Evolutionary conservation across 2,113 vertebrate species (phyloP).

Genomic region (Scortum barcoo): DNA sequence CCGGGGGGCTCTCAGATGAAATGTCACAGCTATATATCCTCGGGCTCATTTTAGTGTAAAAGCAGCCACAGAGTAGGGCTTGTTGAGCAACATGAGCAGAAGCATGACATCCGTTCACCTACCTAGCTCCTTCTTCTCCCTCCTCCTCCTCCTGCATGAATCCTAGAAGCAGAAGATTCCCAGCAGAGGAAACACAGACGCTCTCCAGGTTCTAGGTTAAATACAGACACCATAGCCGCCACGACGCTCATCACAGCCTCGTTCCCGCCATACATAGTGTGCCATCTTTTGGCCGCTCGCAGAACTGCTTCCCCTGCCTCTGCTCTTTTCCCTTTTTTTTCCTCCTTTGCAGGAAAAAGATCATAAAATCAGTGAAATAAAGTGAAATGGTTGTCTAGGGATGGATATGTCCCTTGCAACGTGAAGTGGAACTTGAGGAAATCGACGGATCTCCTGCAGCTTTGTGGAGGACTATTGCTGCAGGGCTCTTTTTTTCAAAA

Average conservation of each 20-base stretch:
- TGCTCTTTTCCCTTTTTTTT: not conserved
- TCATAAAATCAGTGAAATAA: slow-evolving; percentile 80
- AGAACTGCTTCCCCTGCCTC: slow-evolving; percentile 57
- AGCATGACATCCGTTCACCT: slow-evolving; percentile 73
- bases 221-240: slow-evolving; percentile 73
- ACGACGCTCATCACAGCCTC: slow-evolving; percentile 31
- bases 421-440: slow-evolving; percentile 80
- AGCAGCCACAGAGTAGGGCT: slow-evolving; percentile 56
- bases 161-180: slow-evolving; percentile 75
- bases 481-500: slow-evolving; percentile 53
- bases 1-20: slow-evolving; percentile 51
- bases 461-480: slow-evolving; percentile 68
- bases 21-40: slow-evolving; percentile 74
- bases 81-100: slow-evolving; percentile 71
- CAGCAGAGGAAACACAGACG: slow-evolving; percentile 75
- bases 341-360: slow-evolving; percentile 60
- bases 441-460: slow-evolving; percentile 71
- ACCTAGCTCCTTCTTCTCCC: slow-evolving; percentile 64
- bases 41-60: slow-evolving; percentile 70
- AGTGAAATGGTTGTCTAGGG: slow-evolving; percentile 77
- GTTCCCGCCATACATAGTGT: slow-evolving; percentile 78
- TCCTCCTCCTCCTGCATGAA: slow-evolving; percentile 62
- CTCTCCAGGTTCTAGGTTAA: slow-evolving; percentile 81
- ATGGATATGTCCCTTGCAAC: slow-evolving; percentile 75
- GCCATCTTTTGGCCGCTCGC: slow-evolving; percentile 82